Evolutionary conservation across 1,140 invertebrate genomes (phyloP), one percentile per base, ranked within the genome.

Genomic region (Aricia agestis): DNA sequence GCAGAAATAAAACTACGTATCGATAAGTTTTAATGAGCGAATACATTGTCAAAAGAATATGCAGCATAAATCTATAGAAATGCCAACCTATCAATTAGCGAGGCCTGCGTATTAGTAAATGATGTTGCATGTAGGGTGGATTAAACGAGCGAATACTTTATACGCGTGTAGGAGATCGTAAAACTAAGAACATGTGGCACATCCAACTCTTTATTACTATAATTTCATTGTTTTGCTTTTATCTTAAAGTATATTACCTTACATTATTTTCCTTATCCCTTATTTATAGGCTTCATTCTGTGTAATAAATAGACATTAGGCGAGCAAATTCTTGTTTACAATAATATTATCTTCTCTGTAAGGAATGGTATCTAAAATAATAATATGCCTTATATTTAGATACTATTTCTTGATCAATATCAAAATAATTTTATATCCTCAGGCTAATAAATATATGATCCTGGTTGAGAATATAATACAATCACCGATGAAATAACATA

Each of bases 71-170:
- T 69, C 57, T 61, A 69, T 36, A 69, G 68, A 69, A 69, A 69
- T 69, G 68, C 68, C 68, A 69, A 69, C 68, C 52, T 41, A 69
- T 69, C 68, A 69, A 69, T 69, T 69, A 69, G 57, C 58, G 68
- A 57, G 13, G 52, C 31, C 58, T 69, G 36, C 41, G 58, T 69
- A 69, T 69, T 69, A 69, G 68, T 69, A 61, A 69, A 69, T 69
- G 59, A 69, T 69, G 68, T 61, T 69, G 58, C 68, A 69, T 69
- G 57, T 61, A 41, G 68, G 68, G 68, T 59, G 59, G 68, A 32
- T 61, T 36, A 36, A 58, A 59, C 68, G 67, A 68, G 45, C 45
- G 67, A 13, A 18, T 61, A 69, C 68, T 69, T 69, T 69, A 69
- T 69, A 57, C 59, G 59, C 32, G 17, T 61, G 31, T 15, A 69